These are phyloP conservation scores for Notodonta dromedarius DNA, from an alignment of 2,888 invertebrate genomes.

Conservation along the genomic window DNA sequence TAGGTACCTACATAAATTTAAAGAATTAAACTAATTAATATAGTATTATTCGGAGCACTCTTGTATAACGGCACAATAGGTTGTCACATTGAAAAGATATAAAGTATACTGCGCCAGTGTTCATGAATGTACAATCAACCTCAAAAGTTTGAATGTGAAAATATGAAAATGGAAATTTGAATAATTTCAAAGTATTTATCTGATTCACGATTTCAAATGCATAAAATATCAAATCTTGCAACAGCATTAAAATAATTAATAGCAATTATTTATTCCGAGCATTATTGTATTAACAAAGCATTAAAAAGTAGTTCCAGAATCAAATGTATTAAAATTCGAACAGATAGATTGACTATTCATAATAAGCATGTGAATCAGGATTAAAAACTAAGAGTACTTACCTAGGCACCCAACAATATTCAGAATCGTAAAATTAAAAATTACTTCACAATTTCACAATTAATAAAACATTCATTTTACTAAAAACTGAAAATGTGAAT, in stretches of 20 bases:
- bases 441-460: slow-evolving; percentile 2
- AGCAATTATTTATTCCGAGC: no score
- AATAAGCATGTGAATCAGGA: no score
- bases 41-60: slow-evolving; percentile 39
- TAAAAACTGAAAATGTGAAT: slow-evolving; percentile 29
- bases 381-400: no score
- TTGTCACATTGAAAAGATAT: slow-evolving; percentile 45
- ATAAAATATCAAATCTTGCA: background rate
- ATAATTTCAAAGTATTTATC: background rate
- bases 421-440: slow-evolving; percentile 9
- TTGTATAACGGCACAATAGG: slow-evolving; percentile 47
- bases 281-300: no score
- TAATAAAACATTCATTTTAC: slow-evolving; percentile 12
- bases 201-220: background rate
- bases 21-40: slow-evolving; percentile 46
- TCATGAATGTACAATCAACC: slow-evolving; percentile 41
- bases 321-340: no score
- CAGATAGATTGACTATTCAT: no score
- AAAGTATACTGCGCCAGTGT: slow-evolving; percentile 48
- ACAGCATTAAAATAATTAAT: no score
- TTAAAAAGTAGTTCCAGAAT: no score
- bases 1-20: slow-evolving; percentile 6
- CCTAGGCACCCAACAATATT: no score
- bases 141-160: slow-evolving; percentile 11
- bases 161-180: background rate